Evolutionary conservation across 2,888 invertebrate genomes (phyloP).

Genomic region (Rotaria macrura): DNA sequence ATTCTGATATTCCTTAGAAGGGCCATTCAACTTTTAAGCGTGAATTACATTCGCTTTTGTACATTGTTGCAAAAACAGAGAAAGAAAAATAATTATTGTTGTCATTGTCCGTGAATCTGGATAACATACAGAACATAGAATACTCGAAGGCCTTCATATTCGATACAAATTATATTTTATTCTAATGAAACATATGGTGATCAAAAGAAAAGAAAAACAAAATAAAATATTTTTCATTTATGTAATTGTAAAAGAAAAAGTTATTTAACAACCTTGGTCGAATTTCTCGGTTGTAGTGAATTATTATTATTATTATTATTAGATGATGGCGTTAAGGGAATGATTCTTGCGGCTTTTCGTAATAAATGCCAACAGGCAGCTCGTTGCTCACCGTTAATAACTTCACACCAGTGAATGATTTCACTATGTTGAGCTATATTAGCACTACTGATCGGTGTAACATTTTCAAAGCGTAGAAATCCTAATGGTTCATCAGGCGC

Average conservation of each 20-base stretch:
- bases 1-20: no score
- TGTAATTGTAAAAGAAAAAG: not conserved
- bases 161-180: not conserved
- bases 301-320: not conserved
- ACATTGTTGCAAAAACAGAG: no score
- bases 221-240: not conserved
- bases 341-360: not conserved
- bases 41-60: no score
- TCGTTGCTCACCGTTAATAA: slow-evolving; percentile 10
- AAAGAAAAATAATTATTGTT: not conserved
- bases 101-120: not conserved
- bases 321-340: not conserved
- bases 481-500: slow-evolving; percentile 54
- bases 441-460: slow-evolving; percentile 48
- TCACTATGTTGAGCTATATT: slow-evolving; percentile 1
- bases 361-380: slow-evolving; percentile 9
- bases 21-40: no score
- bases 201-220: not conserved
- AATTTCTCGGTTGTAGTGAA: not conserved
- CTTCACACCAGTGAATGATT: slow-evolving; percentile 10
- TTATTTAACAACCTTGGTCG: not conserved
- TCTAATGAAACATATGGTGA: not conserved
- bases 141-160: not conserved
- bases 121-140: not conserved
- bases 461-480: slow-evolving; percentile 37